Evolutionary conservation across 1,140 invertebrate genomes (phyloP).

Genomic region (Panulirus ornatus): DNA sequence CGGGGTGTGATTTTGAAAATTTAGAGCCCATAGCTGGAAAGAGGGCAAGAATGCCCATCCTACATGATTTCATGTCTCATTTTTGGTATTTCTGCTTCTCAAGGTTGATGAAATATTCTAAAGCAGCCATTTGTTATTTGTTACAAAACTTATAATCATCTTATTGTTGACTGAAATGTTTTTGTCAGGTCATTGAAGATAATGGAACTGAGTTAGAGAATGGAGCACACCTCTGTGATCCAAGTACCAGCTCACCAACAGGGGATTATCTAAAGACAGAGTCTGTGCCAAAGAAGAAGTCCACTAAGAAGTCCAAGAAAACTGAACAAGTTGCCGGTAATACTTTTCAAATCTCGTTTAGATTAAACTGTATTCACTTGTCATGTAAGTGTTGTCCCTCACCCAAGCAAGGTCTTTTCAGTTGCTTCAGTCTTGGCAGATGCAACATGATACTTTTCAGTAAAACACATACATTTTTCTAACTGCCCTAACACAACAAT

Average conservation of each 20-base stretch:
- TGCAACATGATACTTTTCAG: no score
- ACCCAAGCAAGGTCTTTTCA: no score
- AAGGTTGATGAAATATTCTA: not conserved
- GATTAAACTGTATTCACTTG: no score
- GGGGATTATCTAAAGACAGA: slow-evolving; percentile 40
- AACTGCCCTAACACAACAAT: no score
- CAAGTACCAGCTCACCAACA: not conserved
- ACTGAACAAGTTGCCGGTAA: slow-evolving; percentile 15
- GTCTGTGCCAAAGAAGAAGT: slow-evolving; percentile 39
- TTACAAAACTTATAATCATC: not conserved
- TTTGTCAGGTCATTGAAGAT: not conserved
- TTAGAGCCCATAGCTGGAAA: no score
- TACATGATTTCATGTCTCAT: not conserved
- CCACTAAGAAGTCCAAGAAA: slow-evolving; percentile 7
- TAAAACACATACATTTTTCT: no score
- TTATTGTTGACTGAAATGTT: not conserved
- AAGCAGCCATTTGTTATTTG: not conserved
- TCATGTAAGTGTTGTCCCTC: no score
- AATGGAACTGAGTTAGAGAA: not conserved
- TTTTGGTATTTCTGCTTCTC: not conserved
- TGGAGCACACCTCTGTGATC: not conserved
- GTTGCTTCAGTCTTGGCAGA: no score
- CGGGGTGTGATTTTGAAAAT: no score
- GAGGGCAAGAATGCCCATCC: no score
- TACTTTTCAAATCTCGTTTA: no score